Conservation (phyloP, 2,113 vertebrate genomes). For the Fulica atra region DNA sequence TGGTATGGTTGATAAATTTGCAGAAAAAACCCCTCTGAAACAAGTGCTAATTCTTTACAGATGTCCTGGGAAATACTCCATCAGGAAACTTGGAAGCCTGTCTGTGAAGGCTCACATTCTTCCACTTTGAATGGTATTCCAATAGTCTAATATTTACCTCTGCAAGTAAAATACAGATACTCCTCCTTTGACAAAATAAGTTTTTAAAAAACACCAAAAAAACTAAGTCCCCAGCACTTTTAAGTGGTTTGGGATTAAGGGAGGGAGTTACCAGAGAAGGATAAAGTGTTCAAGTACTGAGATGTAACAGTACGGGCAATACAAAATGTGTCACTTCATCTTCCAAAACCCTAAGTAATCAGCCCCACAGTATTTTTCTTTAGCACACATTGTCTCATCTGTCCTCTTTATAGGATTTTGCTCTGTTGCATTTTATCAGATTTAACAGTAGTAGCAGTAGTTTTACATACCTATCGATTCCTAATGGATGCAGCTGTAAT, state of each 20-base stretch:
- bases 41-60: constrained; percentile 8
- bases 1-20: background rate
- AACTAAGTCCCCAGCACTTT: background rate
- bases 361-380: background rate
- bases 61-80: background rate
- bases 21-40: background rate
- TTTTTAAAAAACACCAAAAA: background rate
- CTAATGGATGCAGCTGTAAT: constrained; percentile 63
- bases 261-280: background rate
- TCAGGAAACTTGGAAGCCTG: background rate
- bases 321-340: background rate
- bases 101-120: background rate
- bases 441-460: constrained; percentile 53
- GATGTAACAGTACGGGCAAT: background rate
- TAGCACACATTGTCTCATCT: background rate
- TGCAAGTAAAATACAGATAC: background rate
- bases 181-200: background rate
- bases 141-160: background rate
- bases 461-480: constrained; percentile 66
- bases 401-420: background rate
- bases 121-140: background rate
- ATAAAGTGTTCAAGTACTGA: background rate
- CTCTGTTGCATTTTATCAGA: background rate
- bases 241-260: background rate
- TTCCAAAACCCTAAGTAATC: background rate